Conservation (phyloP, 2,888 invertebrate species). For the Lepetodrilus schrolli region DNA sequence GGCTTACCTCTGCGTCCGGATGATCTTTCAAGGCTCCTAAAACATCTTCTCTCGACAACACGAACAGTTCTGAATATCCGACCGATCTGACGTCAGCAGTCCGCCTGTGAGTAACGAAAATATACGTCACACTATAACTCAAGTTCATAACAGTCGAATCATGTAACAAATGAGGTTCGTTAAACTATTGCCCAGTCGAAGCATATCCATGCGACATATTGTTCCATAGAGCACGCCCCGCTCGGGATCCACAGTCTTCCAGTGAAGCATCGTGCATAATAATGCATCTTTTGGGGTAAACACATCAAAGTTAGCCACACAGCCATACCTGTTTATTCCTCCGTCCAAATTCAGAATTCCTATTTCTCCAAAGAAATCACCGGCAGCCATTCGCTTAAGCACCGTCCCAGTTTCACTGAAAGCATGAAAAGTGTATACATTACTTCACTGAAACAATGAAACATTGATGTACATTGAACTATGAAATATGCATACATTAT, state of each 20-base stretch:
- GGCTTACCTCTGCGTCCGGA: constrained; percentile 90
- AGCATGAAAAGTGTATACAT: constrained; percentile 30
- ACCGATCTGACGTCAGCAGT: constrained; percentile 97
- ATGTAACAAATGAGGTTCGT: no score
- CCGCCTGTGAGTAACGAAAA: no score
- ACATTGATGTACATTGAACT: not conserved
- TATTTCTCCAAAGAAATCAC: constrained; percentile 98
- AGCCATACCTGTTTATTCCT: constrained; percentile 92
- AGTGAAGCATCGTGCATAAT: no score
- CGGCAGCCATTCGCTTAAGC: constrained; percentile 95
- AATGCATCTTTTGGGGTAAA: no score
- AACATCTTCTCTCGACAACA: constrained; percentile 93
- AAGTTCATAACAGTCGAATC: no score
- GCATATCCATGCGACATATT: no score
- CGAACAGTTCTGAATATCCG: constrained; percentile 95
- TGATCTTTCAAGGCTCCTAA: constrained; percentile 96
- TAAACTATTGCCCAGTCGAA: no score
- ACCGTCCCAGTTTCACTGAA: constrained; percentile 92
- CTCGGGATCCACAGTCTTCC: no score
- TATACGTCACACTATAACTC: no score
- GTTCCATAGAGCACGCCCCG: no score
- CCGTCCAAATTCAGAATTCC: constrained; percentile 95
- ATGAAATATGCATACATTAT: not conserved
- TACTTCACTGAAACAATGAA: no score
- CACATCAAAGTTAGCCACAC: no score